A percentile compares a stretch with the other conserved stretches of the same genome.
phyloP scores from a whole-genome alignment of 2,888 invertebrate species.

The Campaea margaritaria region DNA sequence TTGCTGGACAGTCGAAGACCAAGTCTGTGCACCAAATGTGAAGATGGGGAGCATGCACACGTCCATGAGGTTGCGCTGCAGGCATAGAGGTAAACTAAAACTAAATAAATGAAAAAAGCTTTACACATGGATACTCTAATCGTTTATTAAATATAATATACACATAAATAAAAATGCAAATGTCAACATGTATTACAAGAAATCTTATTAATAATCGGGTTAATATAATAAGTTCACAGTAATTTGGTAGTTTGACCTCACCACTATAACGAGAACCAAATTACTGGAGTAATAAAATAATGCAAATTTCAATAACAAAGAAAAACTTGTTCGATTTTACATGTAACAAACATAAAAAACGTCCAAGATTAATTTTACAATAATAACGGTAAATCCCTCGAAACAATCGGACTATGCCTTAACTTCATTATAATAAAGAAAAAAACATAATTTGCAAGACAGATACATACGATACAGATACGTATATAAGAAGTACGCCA shows the following conservation, averaged over 20 bases:
- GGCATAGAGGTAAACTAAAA: too few species aligned
- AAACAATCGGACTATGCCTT: slow-evolving; percentile 4
- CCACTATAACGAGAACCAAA: too few species aligned
- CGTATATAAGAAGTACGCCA: not conserved
- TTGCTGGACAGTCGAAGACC: too few species aligned
- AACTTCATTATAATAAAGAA: not conserved
- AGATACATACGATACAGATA: not conserved
- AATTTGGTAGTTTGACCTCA: too few species aligned
- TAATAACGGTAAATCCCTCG: not conserved
- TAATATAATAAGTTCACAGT: too few species aligned
- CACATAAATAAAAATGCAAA: slow-evolving; percentile 35
- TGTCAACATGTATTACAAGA: slow-evolving; percentile 21
- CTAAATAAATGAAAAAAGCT: slow-evolving; percentile 12
- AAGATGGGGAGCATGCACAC: too few species aligned
- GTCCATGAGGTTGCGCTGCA: too few species aligned
- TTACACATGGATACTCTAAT: slow-evolving; percentile 36
- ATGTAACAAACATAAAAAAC: slow-evolving; percentile 9
- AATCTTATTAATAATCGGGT: too few species aligned
- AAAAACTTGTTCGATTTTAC: slow-evolving; percentile 45
- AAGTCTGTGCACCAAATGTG: too few species aligned
- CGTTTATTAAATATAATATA: slow-evolving; percentile 32
- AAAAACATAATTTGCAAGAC: too few species aligned
- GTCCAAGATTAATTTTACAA: not conserved
- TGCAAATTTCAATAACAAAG: slow-evolving; percentile 31
- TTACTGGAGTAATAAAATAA: slow-evolving; percentile 13